Percentiles rank a stretch among this genome's conserved stretches.
phyloP scores from a whole-genome alignment of 2,113 vertebrate genomes.

The Arenaria interpres region DNA sequence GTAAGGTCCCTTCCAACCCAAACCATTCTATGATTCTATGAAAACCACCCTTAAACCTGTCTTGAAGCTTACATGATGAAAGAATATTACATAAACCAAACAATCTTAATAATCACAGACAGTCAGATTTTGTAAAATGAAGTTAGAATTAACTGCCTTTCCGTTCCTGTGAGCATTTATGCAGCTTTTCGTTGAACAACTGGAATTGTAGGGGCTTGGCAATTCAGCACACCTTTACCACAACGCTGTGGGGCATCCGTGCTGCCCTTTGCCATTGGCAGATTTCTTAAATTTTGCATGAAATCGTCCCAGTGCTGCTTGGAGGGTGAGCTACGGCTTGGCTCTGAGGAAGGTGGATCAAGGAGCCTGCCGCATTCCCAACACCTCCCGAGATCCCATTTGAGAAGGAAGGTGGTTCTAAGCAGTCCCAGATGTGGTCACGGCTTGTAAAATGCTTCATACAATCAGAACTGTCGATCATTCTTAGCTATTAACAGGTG shows the following conservation, averaged over 20 bases:
- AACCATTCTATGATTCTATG: too few relatives aligned
- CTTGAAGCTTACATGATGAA: neutral
- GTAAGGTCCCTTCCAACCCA: too few relatives aligned
- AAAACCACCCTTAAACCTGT: neutral
- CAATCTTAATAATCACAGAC: neutral
- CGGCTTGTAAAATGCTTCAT: neutral
- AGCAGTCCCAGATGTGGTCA: neutral
- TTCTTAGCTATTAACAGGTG: neutral
- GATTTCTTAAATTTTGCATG: fast-evolving
- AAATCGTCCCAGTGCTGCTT: neutral
- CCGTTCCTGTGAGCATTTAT: neutral
- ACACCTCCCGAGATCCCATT: neutral
- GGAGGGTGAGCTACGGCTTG: neutral
- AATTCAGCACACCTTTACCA: neutral
- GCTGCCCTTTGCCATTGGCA: neutral
- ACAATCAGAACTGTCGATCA: neutral
- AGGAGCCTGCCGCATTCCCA: neutral
- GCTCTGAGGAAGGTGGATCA: neutral
- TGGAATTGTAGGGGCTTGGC: neutral
- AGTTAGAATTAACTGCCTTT: neutral
- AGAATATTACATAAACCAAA: neutral
- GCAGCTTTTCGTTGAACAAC: neutral
- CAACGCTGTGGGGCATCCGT: fast-evolving
- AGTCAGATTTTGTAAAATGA: neutral
- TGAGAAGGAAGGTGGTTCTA: neutral